Base-by-base conservation (phyloP, 1,140 invertebrate species). In the Camponotus vicinus region DNA sequence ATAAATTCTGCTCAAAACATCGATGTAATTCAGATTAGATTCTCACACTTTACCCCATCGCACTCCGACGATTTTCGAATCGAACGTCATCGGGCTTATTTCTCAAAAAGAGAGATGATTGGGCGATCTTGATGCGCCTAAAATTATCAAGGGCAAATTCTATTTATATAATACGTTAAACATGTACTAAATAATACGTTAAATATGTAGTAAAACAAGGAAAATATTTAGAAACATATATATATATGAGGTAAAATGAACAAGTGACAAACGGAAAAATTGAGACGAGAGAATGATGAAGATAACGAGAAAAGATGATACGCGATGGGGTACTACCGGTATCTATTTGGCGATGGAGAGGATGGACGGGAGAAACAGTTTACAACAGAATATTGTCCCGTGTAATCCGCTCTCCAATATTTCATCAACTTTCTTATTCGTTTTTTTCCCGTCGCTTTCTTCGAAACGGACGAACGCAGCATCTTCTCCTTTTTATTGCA, bases 361-460 rank as follows among this genome's bases (percentile, higher is more conserved):
- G 87, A 92, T 87, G 88, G 89, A 83, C 89, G 84, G 76, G 64
- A 93, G 87, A 89, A 94, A 92, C 91, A 92, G 92, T 95, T 94
- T 94, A 94, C 94, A 94, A 91, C 92, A 86, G 94, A 95, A 94
- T 94, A 95, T 94, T 95, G 94, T 95, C 92, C 93, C 91, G 91
- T 89, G 91, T 94, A 94, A 95, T 94, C 93, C 93, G 94, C 91
- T 94, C 94, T 94, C 94, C 94, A 93, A 95, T 95, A 95, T 94
- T 94, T 95, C 94, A 95, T 95, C 94, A 95, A 94, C 92, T 94
- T 94, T 93, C 93, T 93, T 94, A 93, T 93, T 94, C 92, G 88
- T 94, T 89, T 88, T 92, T 94, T 93, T 88, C 75, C 34, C 49
- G 49, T 85, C 61, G 37, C n/a, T 55, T 78, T 69, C 69, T 86